Conservation (phyloP, 2,113 vertebrate genomes). For the Cheirogaleus medius region DNA sequence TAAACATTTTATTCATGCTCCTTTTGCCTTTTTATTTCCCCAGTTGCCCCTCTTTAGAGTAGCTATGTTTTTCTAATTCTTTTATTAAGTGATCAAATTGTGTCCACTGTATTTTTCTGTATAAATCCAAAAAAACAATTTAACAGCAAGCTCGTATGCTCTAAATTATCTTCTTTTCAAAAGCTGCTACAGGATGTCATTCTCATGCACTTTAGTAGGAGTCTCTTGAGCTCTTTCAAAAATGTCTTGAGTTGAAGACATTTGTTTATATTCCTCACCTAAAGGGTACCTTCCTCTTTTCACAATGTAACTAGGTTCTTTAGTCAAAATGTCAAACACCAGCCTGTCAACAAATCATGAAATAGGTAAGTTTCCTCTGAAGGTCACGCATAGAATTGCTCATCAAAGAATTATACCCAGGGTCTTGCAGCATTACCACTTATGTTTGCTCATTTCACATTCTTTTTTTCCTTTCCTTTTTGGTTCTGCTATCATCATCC, state of each 20-base stretch:
- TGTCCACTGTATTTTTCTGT: background rate
- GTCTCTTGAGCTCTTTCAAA: conserved; percentile 83
- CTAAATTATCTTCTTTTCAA: conserved; percentile 72
- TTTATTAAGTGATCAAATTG: background rate
- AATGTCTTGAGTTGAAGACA: conserved; percentile 85
- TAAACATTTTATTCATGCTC: background rate
- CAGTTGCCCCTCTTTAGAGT: background rate
- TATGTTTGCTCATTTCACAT: conserved; percentile 59
- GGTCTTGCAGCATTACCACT: conserved; percentile 36
- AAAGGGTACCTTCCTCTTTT: conserved; percentile 85
- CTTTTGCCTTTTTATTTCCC: background rate
- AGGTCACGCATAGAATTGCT: conserved; percentile 77
- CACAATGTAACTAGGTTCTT: conserved; percentile 84
- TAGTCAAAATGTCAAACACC: conserved; percentile 86
- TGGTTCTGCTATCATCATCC: background rate
- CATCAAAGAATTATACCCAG: conserved; percentile 79
- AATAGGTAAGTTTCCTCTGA: conserved; percentile 79
- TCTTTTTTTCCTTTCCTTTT: background rate
- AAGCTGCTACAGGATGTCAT: conserved; percentile 70
- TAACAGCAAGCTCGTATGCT: conserved; percentile 61
- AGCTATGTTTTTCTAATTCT: background rate
- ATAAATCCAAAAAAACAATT: conserved; percentile 56
- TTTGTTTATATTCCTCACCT: conserved; percentile 86
- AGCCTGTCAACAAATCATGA: conserved; percentile 85
- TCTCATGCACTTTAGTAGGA: conserved; percentile 79